Evolutionary conservation across 2,888 invertebrate species (phyloP).

Genomic region (Cephus pulcher): DNA sequence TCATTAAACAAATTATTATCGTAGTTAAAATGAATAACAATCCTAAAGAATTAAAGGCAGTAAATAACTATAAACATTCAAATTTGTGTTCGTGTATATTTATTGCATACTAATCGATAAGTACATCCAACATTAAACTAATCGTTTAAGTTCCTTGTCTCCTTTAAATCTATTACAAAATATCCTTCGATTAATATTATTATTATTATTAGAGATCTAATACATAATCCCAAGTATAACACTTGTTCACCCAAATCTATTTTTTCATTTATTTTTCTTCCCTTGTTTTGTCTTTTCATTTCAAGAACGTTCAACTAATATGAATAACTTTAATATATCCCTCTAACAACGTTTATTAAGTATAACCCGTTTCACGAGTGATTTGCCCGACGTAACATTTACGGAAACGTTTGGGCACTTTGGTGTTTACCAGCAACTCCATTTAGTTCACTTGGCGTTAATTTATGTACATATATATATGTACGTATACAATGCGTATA

Average conservation of each 20-base stretch:
- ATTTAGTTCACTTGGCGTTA: neutral
- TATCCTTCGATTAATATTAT: conserved; percentile 17
- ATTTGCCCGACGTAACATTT: neutral
- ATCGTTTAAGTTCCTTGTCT: conserved; percentile 13
- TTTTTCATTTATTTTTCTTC: neutral
- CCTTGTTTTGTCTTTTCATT: neutral
- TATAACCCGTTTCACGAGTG: neutral
- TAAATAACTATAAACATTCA: neutral
- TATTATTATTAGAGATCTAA: neutral
- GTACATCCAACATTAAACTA: conserved; percentile 10
- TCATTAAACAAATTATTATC: too few relatives aligned
- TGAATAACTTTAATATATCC: neutral
- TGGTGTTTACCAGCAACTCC: neutral
- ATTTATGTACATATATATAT: neutral
- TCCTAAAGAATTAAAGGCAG: neutral
- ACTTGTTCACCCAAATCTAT: neutral
- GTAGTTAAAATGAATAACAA: too few relatives aligned
- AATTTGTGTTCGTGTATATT: conserved; percentile 8
- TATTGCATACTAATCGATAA: conserved; percentile 5
- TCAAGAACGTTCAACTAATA: neutral
- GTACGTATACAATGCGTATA: conserved; percentile 11
- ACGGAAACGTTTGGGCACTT: neutral
- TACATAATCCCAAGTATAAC: neutral
- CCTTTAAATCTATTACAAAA: conserved; percentile 17
- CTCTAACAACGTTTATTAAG: neutral